Conservation (phyloP, 2,113 vertebrate species). For the Pelusios castaneus region DNA sequence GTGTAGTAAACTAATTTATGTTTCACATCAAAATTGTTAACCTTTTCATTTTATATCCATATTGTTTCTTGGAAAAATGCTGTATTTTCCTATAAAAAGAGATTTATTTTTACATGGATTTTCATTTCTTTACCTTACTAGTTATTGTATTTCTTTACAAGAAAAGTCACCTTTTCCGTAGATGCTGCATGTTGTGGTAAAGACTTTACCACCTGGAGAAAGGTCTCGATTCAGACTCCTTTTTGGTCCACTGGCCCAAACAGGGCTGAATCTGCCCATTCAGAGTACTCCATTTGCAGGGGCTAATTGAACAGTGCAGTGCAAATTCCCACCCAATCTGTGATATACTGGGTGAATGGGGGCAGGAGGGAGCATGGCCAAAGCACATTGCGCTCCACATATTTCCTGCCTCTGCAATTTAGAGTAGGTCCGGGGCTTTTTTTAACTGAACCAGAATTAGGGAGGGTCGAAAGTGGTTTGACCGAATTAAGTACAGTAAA, state of each 20-base stretch:
- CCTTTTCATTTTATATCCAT: not conserved
- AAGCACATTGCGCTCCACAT: not conserved
- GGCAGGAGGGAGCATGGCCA: not conserved
- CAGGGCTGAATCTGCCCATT: rapidly evolving
- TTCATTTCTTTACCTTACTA: not conserved
- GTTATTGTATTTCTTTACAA: not conserved
- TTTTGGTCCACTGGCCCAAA: not conserved
- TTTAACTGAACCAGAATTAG: not conserved
- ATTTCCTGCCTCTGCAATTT: not conserved
- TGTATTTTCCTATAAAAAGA: not conserved
- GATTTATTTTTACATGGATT: not conserved
- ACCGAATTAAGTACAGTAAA: not conserved
- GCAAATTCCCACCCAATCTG: not conserved
- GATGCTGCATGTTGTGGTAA: not conserved
- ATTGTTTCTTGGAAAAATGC: not conserved
- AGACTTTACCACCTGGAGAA: rapidly evolving
- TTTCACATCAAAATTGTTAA: conserved; percentile 27
- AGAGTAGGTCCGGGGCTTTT: not conserved
- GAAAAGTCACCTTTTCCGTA: not conserved
- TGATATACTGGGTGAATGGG: too few relatives aligned
- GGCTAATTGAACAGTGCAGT: not conserved
- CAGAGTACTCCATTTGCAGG: not conserved
- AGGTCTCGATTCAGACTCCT: rapidly evolving
- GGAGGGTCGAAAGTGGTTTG: not conserved
- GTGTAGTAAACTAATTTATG: not conserved